Evolutionary conservation across 2,113 vertebrate species (phyloP), one percentile per base, ranked within the genome.

Genomic region (Ranitomeya variabilis): DNA sequence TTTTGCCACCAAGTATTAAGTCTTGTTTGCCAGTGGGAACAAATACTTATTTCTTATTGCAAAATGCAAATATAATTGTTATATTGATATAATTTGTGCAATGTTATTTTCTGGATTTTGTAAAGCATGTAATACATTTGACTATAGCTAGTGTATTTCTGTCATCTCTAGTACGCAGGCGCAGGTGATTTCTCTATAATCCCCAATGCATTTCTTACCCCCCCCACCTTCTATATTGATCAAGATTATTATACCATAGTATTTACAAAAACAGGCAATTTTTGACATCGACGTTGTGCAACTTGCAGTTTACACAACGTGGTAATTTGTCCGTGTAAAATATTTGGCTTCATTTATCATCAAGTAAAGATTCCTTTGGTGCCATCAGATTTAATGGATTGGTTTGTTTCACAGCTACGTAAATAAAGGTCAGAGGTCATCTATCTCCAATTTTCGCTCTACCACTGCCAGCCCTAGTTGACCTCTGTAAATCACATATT

Each of bases 401-500:
- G 67, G 23, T 76, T 45, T 60, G 54, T 45, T 71, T 55, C 16
- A 1, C 10, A 85, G 31, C 23, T 37, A 37, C 21, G 26, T 60
- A 62, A 52, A 21, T 19, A 10, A 37, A 21, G 59, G 26, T 23
- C 52, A 45, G 21, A 76, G 71, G 84, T 86, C 85, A 64, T 45
- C 62, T 10, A 78, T 78, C 13, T 86, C 12, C 23, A 64, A 45
- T 77, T 62, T 57, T 77, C 54, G n/a, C 21, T 64, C 55, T 13
- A 15, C 73, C 55, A 51, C 73, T 62, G 31, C 31, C 57, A 62
- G 57, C 16, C 73, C 85, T 45, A 10, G 57, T 23, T 52, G 85
- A 77, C 73, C 85, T 26, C 57, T 62, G 31, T 77, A 60, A 78
- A 86, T 71, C 64, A 86, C 71, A 86, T 37, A 77, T 51, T 86